Conservation (phyloP, 2,113 vertebrate species). For the Nyctibius bracteatus region DNA sequence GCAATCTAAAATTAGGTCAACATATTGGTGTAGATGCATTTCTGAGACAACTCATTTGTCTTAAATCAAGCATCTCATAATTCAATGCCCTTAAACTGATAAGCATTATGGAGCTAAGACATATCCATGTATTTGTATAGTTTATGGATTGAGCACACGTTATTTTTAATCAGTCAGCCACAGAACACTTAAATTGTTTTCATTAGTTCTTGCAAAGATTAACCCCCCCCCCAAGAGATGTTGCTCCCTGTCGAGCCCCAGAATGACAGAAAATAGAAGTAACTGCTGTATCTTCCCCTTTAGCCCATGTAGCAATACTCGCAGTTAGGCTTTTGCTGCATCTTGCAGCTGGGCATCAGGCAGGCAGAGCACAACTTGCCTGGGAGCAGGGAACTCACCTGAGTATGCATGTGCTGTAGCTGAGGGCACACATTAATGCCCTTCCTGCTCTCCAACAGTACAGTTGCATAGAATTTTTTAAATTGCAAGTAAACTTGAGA, state of each 20-base stretch:
- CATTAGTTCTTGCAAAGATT: background rate
- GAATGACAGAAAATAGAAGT: background rate
- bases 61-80: background rate
- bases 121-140: background rate
- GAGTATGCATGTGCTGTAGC: rapidly evolving
- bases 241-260: background rate
- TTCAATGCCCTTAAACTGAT: rapidly evolving
- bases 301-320: rapidly evolving
- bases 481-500: background rate
- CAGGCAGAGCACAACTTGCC: background rate
- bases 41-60: background rate
- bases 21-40: background rate
- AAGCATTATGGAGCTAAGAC: background rate
- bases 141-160: background rate
- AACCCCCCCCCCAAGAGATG: background rate
- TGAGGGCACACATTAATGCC: background rate
- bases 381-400: rapidly evolving
- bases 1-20: background rate
- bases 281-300: background rate
- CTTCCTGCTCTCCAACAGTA: background rate
- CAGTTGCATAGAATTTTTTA: background rate
- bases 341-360: background rate
- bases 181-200: background rate
- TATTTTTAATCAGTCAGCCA: background rate
- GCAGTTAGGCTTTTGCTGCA: background rate